These are phyloP conservation scores for Anarhynchus alexandrinus DNA, from an alignment of 2,113 vertebrate species.

Conservation along the genomic window DNA sequence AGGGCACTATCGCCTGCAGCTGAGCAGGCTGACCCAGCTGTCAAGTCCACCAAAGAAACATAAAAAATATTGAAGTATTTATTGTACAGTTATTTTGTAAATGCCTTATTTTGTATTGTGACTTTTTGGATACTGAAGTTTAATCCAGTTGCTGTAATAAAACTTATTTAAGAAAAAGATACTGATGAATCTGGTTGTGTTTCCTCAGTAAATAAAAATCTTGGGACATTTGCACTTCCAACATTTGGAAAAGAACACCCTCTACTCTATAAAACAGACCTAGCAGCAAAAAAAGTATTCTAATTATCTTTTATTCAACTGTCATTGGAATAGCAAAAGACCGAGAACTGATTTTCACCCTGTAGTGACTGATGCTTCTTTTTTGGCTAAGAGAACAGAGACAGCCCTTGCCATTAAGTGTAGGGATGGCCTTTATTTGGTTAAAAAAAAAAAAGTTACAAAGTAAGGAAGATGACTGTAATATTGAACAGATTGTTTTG, in stretches of 20 bases:
- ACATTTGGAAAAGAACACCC: accelerated
- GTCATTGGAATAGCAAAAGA: not conserved
- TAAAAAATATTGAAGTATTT: constrained; percentile 5
- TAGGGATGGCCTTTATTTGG: constrained; percentile 69
- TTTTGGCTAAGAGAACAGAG: not conserved
- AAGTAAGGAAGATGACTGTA: constrained; percentile 46
- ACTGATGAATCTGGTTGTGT: not conserved
- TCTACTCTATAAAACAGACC: accelerated
- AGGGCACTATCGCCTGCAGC: not conserved
- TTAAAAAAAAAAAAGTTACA: constrained; percentile 59
- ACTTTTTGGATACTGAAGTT: not conserved
- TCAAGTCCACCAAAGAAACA: constrained; percentile 71
- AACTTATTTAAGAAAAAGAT: constrained; percentile 6
- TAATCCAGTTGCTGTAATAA: not conserved
- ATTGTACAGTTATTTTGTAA: constrained; percentile 58
- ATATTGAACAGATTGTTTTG: constrained; percentile 28
- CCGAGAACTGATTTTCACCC: not conserved
- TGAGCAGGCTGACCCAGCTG: constrained; percentile 68
- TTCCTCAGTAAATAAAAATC: not conserved
- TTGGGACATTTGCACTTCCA: accelerated
- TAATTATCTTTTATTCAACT: not conserved
- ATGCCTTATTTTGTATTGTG: constrained; percentile 35
- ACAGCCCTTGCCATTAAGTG: constrained; percentile 6
- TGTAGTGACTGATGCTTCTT: not conserved
- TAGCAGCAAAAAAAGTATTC: not conserved